These are phyloP conservation scores for Idris sp. DNA, from an alignment of 1,140 invertebrate genomes.

Conservation along the genomic window DNA sequence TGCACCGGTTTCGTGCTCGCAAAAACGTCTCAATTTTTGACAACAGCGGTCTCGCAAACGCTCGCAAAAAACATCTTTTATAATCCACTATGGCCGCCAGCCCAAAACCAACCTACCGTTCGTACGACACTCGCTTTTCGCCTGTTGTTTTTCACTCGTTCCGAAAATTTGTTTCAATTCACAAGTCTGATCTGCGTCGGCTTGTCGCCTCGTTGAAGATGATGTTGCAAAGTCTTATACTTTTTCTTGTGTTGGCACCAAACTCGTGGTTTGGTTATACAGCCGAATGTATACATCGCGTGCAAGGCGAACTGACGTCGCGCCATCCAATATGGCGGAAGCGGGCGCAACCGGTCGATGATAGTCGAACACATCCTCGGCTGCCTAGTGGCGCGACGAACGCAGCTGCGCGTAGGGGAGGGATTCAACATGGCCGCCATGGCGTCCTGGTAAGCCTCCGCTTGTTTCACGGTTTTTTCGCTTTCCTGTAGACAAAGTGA, in stretches of 20 bases:
- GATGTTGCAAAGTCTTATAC: no score
- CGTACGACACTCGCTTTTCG: conserved; percentile 6
- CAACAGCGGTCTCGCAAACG: not conserved
- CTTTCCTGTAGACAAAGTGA: not conserved
- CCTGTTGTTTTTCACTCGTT: conserved; percentile 10
- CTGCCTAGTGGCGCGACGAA: conserved; percentile 52
- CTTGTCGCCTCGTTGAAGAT: no score
- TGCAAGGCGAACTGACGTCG: conserved; percentile 57
- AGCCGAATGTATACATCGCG: conserved; percentile 54
- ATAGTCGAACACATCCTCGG: conserved; percentile 41
- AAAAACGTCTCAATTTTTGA: not conserved
- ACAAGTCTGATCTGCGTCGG: no score
- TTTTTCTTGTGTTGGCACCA: no score
- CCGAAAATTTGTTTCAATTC: no score
- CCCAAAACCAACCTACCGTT: conserved; percentile 32
- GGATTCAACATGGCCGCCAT: conserved; percentile 69
- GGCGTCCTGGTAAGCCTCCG: conserved; percentile 61
- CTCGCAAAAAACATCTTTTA: not conserved
- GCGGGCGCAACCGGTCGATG: conserved; percentile 66
- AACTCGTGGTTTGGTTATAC: no score
- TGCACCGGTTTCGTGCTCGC: conserved; percentile 47
- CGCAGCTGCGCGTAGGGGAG: conserved; percentile 50
- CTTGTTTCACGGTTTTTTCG: conserved; percentile 14
- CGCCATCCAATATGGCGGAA: conserved; percentile 67
- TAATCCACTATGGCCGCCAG: conserved; percentile 63